These are phyloP conservation scores for Oncorhynchus tshawytscha DNA, from an alignment of 2,113 vertebrate species.

Conservation along the genomic window DNA sequence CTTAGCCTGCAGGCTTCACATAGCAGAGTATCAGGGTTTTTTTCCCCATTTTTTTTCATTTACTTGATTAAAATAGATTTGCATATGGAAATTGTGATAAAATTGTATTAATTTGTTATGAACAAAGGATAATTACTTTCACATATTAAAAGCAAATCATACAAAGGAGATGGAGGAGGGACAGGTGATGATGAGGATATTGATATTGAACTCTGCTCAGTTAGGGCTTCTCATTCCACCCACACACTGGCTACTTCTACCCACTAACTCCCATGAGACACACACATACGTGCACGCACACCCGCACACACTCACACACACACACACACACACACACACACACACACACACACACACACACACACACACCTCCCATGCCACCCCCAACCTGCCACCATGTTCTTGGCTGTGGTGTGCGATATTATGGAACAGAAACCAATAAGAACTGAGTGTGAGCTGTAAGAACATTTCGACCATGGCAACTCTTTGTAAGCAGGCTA, in stretches of 20 bases:
- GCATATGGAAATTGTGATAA: slow-evolving; percentile 78
- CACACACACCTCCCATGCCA: not conserved
- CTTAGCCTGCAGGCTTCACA: slow-evolving; percentile 64
- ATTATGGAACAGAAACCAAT: not conserved
- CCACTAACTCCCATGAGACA: not conserved
- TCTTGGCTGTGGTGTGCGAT: not conserved
- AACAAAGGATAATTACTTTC: slow-evolving; percentile 71
- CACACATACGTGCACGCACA: not conserved
- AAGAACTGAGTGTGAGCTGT: not conserved
- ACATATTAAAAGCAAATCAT: slow-evolving; percentile 65
- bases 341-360: slow-evolving; percentile 11
- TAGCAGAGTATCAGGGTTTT: slow-evolving; percentile 47
- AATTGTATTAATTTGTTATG: slow-evolving; percentile 75
- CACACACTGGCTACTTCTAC: not conserved
- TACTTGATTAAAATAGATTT: slow-evolving; percentile 80
- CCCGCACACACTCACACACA: slow-evolving; percentile 11
- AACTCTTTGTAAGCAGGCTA: too few species aligned
- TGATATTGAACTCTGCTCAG: slow-evolving; percentile 58
- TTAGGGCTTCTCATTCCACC: slow-evolving; percentile 15
- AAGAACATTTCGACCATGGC: not conserved
- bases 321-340: slow-evolving; percentile 9
- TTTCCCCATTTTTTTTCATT: slow-evolving; percentile 55
- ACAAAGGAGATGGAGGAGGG: slow-evolving; percentile 48
- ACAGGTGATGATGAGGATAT: slow-evolving; percentile 48
- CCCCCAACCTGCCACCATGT: not conserved